Evolutionary conservation across 2,888 invertebrate genomes (phyloP).

Genomic region (Ornithoptera alexandrae): DNA sequence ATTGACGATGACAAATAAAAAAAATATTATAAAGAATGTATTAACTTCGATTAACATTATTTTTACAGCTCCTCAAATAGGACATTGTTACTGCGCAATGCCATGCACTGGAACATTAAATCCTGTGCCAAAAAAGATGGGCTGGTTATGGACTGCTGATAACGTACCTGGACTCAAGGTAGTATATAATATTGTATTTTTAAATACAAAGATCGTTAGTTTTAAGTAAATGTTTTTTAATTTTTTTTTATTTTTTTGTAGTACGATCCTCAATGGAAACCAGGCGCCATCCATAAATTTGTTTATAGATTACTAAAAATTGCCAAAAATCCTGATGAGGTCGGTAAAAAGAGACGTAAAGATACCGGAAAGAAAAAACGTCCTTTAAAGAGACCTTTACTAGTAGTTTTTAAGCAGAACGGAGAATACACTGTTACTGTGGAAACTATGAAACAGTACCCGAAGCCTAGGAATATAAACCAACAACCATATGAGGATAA

Average conservation of each 20-base stretch:
- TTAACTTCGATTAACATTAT: background rate
- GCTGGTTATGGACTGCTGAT: slow-evolving; percentile 75
- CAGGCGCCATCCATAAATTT: slow-evolving; percentile 68
- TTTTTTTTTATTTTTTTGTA: slow-evolving; percentile 51
- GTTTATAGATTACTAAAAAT: slow-evolving; percentile 61
- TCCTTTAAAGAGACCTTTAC: slow-evolving; percentile 61
- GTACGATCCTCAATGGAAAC: slow-evolving; percentile 70
- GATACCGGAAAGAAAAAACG: slow-evolving; percentile 49
- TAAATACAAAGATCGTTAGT: background rate
- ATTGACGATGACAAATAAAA: slow-evolving; percentile 4
- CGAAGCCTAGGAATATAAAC: slow-evolving; percentile 57
- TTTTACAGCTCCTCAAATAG: slow-evolving; percentile 65
- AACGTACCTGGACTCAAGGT: slow-evolving; percentile 68
- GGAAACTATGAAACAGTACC: slow-evolving; percentile 68
- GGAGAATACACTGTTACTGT: slow-evolving; percentile 70
- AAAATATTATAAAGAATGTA: background rate
- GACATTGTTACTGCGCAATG: slow-evolving; percentile 61
- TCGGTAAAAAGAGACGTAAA: slow-evolving; percentile 61
- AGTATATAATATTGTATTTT: slow-evolving; percentile 26
- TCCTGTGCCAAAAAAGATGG: slow-evolving; percentile 68
- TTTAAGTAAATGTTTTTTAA: slow-evolving; percentile 33
- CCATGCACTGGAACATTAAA: slow-evolving; percentile 58
- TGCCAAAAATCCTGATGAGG: slow-evolving; percentile 60
- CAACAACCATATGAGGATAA: slow-evolving; percentile 72
- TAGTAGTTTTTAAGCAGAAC: slow-evolving; percentile 64